These are phyloP conservation scores for Mythimna albipuncta DNA, from an alignment of 2,888 invertebrate genomes.

Conservation along the genomic window DNA sequence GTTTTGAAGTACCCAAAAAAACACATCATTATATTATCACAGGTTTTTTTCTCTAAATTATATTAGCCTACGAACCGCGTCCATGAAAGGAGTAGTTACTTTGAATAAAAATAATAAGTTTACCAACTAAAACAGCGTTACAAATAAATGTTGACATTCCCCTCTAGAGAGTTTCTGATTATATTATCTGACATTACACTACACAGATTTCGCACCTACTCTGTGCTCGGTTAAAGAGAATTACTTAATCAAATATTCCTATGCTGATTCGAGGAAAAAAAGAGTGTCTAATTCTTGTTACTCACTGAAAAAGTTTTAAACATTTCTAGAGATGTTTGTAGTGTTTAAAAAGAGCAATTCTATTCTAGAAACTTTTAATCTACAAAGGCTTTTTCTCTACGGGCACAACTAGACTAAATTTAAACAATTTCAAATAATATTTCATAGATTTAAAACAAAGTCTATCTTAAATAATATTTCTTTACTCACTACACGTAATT, in stretches of 20 bases:
- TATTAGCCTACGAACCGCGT: constrained; percentile 41
- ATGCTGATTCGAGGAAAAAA: constrained; percentile 25
- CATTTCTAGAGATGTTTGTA: neutral
- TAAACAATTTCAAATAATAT: neutral
- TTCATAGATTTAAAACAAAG: neutral
- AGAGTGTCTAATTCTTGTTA: neutral
- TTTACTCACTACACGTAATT: neutral
- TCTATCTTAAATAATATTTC: neutral
- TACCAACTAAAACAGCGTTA: constrained; percentile 57
- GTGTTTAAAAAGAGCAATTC: neutral
- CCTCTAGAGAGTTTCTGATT: constrained; percentile 65
- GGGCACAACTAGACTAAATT: neutral
- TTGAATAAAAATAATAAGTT: constrained; percentile 64
- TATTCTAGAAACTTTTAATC: neutral
- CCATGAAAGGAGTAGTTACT: constrained; percentile 53
- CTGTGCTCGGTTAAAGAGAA: constrained; percentile 27
- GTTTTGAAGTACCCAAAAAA: neutral
- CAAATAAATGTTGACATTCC: constrained; percentile 66
- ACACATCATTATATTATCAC: constrained; percentile 8
- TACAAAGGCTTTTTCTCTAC: neutral
- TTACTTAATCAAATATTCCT: constrained; percentile 42
- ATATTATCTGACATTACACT: constrained; percentile 49
- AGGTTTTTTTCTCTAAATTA: constrained; percentile 26
- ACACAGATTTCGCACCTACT: constrained; percentile 54
- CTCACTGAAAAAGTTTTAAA: neutral